Conservation (phyloP, 1,140 invertebrate species). For the Chelonus insularis region DNA sequence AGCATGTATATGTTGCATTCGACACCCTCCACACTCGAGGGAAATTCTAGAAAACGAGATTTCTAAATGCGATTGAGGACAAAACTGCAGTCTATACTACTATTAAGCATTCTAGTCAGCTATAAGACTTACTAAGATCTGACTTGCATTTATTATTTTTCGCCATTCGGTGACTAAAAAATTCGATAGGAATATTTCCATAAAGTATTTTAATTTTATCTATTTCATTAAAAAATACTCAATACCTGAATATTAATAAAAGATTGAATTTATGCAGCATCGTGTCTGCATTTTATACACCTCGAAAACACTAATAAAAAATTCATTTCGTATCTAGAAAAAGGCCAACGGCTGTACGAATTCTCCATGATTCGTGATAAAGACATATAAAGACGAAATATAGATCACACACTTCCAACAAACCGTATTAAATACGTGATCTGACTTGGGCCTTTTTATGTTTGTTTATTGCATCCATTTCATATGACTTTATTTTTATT, state of each 20-base stretch:
- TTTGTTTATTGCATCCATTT: no score
- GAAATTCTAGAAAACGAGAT: conserved; percentile 30
- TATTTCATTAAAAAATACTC: no score
- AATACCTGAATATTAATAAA: no score
- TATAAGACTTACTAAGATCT: conserved; percentile 13
- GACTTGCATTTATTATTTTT: conserved; percentile 22
- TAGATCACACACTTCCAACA: conserved; percentile 12
- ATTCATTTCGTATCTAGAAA: no score
- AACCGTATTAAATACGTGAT: conserved; percentile 39
- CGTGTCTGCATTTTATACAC: no score
- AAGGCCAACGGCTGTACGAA: no score
- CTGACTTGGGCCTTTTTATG: conserved; percentile 27
- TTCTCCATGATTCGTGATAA: neutral
- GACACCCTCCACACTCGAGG: conserved; percentile 24
- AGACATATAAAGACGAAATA: neutral
- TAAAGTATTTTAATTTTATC: no score
- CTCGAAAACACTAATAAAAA: no score
- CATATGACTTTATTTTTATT: no score
- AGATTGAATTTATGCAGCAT: no score
- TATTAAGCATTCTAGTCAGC: conserved; percentile 4
- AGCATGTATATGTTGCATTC: neutral
- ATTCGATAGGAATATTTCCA: no score
- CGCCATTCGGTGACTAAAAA: no score
- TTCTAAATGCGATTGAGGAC: conserved; percentile 25
- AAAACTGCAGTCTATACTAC: neutral